Evolutionary conservation across 2,888 invertebrate genomes (phyloP).

Genomic region (Drosophila rellima): DNA sequence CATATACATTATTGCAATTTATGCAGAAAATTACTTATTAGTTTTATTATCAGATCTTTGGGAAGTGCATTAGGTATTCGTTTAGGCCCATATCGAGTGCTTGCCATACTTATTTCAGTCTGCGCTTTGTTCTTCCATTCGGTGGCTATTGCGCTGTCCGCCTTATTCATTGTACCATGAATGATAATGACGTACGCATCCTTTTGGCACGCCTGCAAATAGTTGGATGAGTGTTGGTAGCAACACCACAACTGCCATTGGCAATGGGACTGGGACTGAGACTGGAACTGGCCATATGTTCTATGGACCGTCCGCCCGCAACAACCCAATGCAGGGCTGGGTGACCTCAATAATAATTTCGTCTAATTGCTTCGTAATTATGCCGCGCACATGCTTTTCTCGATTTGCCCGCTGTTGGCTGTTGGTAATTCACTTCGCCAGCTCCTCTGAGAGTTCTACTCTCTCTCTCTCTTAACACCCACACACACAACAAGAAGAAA

Average conservation of each 20-base stretch:
- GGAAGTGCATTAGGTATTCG: slow-evolving; percentile 15
- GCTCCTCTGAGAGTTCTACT: slow-evolving; percentile 46
- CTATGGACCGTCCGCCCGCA: slow-evolving; percentile 23
- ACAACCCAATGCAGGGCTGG: slow-evolving; percentile 21
- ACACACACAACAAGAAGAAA: not conserved
- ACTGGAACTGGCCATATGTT: slow-evolving; percentile 71
- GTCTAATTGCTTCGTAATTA: slow-evolving; percentile 83
- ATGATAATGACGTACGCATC: slow-evolving; percentile 79
- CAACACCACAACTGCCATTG: slow-evolving; percentile 7
- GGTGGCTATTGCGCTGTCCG: slow-evolving; percentile 44
- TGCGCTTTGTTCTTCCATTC: slow-evolving; percentile 51
- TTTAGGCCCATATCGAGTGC: not conserved
- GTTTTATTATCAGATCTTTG: not conserved
- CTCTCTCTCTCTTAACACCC: slow-evolving; percentile 13
- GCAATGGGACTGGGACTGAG: slow-evolving; percentile 30
- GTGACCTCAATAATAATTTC: slow-evolving; percentile 82
- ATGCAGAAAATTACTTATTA: not conserved
- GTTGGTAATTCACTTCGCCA: slow-evolving; percentile 69
- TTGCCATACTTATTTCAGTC: slow-evolving; percentile 34
- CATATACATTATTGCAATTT: too few species aligned
- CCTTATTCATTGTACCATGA: slow-evolving; percentile 53
- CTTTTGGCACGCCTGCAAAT: slow-evolving; percentile 59
- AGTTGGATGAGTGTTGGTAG: slow-evolving; percentile 26
- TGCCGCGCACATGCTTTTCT: slow-evolving; percentile 81
- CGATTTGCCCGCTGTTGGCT: slow-evolving; percentile 67